Evolutionary conservation across 2,113 vertebrate species (phyloP).

Genomic region (Anguilla rostrata): DNA sequence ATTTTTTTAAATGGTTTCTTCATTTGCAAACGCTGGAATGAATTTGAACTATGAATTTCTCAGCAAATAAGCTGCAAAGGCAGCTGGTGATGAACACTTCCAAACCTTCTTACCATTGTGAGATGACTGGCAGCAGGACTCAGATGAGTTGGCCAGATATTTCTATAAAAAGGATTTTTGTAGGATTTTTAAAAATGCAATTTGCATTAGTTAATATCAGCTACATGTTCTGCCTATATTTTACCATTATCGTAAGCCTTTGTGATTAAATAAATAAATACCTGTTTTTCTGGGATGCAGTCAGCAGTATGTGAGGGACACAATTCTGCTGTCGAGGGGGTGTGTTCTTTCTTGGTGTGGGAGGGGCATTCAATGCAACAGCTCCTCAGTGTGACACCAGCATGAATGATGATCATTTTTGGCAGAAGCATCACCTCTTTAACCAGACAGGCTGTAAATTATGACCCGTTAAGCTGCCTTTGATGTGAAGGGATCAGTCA

Average conservation of each 20-base stretch:
- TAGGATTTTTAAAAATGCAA: not conserved
- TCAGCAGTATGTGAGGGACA: not conserved
- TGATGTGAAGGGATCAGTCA: conserved; percentile 19
- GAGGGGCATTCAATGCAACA: not conserved
- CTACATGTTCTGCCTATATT: not conserved
- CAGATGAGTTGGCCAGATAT: not conserved
- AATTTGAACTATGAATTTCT: not conserved
- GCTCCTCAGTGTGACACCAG: conserved; percentile 7
- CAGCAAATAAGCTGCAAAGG: not conserved
- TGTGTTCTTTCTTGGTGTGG: not conserved
- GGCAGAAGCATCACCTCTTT: conserved; percentile 1
- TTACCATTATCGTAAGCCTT: not conserved
- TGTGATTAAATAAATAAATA: too few relatives aligned
- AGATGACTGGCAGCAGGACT: not conserved
- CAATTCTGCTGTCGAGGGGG: not conserved
- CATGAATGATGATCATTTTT: conserved; percentile 12
- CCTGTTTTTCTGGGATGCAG: too few relatives aligned
- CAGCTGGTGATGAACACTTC: not conserved
- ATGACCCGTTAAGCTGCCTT: conserved; percentile 15
- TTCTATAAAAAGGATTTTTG: not conserved
- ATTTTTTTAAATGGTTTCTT: not conserved
- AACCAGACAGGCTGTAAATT: conserved; percentile 21
- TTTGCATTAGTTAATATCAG: not conserved
- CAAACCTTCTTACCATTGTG: not conserved
- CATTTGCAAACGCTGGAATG: not conserved